Conservation (phyloP, 2,797 vertebrate species). For the Pangasius larnaudii region DNA sequence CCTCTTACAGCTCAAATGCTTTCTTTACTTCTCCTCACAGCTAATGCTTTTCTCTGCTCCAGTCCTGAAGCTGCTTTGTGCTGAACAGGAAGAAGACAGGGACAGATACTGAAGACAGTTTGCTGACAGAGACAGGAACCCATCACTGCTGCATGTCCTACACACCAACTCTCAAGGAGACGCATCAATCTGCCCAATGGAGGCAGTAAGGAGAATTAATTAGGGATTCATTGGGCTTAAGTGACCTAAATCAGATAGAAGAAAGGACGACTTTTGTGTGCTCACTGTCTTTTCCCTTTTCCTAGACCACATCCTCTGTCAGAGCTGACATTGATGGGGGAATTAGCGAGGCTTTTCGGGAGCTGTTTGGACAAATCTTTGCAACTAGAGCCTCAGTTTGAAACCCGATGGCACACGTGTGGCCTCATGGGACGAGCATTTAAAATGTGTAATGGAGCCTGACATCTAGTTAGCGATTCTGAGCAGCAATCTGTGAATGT, state of each 20-base stretch:
- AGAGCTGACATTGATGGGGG: slow-evolving; percentile 39
- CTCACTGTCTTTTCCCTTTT: slow-evolving; percentile 26
- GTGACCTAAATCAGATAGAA: slow-evolving; percentile 78
- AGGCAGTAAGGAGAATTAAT: slow-evolving; percentile 78
- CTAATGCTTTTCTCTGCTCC: slow-evolving; percentile 45
- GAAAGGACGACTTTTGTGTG: slow-evolving; percentile 66
- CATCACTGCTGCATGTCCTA: slow-evolving; percentile 67
- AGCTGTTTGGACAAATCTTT: slow-evolving; percentile 43
- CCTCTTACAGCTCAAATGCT: not conserved
- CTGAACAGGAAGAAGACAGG: slow-evolving; percentile 67
- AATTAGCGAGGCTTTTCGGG: slow-evolving; percentile 41
- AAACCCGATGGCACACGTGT: slow-evolving; percentile 33
- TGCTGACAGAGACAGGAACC: slow-evolving; percentile 69
- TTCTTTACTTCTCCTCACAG: slow-evolving; percentile 10
- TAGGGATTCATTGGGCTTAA: slow-evolving; percentile 82
- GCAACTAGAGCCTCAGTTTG: slow-evolving; percentile 38
- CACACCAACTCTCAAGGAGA: slow-evolving; percentile 82
- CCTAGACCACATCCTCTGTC: slow-evolving; percentile 27
- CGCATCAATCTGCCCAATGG: slow-evolving; percentile 79
- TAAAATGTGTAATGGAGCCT: slow-evolving; percentile 40
- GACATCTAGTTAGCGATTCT: slow-evolving; percentile 28
- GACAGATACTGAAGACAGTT: slow-evolving; percentile 57
- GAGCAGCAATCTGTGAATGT: slow-evolving; percentile 29
- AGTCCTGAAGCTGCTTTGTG: slow-evolving; percentile 33
- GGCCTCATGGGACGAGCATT: slow-evolving; percentile 33